Percentiles rank a stretch among this genome's conserved stretches.
phyloP scores from a whole-genome alignment of 2,113 vertebrate genomes.

The Pteropus alecto region DNA sequence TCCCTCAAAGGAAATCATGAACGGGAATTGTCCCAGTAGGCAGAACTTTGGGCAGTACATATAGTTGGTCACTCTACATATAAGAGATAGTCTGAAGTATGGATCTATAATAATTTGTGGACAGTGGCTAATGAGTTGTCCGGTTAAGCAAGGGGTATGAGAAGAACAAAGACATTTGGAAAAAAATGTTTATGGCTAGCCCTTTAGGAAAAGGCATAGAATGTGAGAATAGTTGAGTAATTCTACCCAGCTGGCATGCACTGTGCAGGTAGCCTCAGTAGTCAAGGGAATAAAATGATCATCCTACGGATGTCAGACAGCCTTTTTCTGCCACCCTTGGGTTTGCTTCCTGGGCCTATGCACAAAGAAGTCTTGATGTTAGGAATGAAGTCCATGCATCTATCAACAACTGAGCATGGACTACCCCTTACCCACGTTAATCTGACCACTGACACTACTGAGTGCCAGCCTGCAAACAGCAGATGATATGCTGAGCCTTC shows the following conservation, averaged over 20 bases:
- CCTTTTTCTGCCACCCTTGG: neutral
- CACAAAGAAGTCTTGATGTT: neutral
- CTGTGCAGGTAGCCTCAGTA: neutral
- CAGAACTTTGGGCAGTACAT: neutral
- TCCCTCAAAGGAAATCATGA: neutral
- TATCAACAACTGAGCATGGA: neutral
- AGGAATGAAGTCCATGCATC: neutral
- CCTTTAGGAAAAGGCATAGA: neutral
- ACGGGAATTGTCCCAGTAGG: neutral
- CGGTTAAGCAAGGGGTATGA: neutral
- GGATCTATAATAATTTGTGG: neutral
- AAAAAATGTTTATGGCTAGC: neutral
- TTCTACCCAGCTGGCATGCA: neutral
- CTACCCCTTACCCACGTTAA: neutral
- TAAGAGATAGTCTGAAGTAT: fast-evolving
- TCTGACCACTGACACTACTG: neutral
- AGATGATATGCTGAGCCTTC: neutral
- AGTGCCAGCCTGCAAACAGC: neutral
- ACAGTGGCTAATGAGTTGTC: neutral
- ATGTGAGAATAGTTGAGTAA: neutral
- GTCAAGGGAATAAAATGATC: neutral
- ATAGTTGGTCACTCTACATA: neutral
- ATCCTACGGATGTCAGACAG: neutral
- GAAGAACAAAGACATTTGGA: neutral
- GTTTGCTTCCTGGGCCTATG: neutral